phyloP scores from a whole-genome alignment of 2,797 vertebrate genomes.

The Arctocebus calabarensis region DNA sequence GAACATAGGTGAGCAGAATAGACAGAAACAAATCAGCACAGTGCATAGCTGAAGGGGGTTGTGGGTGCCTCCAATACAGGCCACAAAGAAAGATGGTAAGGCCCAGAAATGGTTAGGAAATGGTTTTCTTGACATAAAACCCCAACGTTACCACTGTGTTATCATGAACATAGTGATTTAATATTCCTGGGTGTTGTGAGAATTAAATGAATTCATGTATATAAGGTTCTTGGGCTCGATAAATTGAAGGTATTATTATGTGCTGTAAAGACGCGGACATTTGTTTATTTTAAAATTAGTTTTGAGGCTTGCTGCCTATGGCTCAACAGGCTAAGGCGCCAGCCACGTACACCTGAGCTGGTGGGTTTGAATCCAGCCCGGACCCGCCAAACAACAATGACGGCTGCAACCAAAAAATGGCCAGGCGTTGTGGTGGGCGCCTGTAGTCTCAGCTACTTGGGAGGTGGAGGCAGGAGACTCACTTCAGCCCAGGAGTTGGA shows the following conservation, averaged over 20 bases:
- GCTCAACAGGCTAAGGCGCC: no score
- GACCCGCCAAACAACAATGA: no score
- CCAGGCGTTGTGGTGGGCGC: no score
- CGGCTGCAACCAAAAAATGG: no score
- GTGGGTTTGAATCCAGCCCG: no score
- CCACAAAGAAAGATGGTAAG: neutral
- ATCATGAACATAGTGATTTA: neutral
- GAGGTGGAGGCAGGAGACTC: no score
- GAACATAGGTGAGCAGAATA: neutral
- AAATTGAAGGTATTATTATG: neutral
- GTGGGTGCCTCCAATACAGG: neutral
- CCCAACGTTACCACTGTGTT: neutral
- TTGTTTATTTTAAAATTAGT: neutral
- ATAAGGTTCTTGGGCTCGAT: neutral
- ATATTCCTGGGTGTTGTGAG: neutral
- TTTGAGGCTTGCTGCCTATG: no score
- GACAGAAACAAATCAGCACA: neutral
- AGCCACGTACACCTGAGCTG: no score
- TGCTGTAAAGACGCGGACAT: neutral
- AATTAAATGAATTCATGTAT: conserved; percentile 9
- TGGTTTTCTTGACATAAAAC: neutral
- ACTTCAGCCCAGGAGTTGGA: no score
- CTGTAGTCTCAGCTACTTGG: no score
- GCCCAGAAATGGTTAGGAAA: neutral
- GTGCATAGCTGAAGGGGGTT: no score